phyloP scores from a whole-genome alignment of 2,113 vertebrate species.

The Upupa epops region DNA sequence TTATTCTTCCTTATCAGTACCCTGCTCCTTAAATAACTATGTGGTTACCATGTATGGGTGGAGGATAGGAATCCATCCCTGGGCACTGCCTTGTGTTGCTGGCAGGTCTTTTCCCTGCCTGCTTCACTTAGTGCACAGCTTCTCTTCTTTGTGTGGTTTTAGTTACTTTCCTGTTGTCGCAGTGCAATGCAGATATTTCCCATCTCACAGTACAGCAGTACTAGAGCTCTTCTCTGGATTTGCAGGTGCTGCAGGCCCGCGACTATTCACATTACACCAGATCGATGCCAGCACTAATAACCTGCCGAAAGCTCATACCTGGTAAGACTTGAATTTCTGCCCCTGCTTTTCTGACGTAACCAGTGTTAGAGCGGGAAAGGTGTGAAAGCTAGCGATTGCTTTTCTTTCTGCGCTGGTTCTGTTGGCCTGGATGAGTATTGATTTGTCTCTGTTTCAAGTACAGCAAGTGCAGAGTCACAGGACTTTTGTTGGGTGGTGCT shows the following conservation, averaged over 20 bases:
- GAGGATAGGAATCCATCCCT: neutral
- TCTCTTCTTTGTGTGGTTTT: neutral
- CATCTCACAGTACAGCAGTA: neutral
- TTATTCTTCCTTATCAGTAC: neutral
- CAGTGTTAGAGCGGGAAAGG: neutral
- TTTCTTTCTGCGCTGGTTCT: neutral
- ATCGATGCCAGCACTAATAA: slow-evolving; percentile 96
- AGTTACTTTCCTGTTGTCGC: neutral
- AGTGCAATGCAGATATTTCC: neutral
- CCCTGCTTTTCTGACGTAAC: too few relatives aligned
- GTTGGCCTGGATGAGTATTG: neutral
- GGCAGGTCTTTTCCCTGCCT: neutral
- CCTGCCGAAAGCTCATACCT: slow-evolving; percentile 97
- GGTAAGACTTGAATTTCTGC: slow-evolving; percentile 74
- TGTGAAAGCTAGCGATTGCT: neutral
- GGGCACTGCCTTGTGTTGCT: neutral
- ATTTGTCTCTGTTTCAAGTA: neutral
- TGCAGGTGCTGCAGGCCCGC: slow-evolving; percentile 92
- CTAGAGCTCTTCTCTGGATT: neutral
- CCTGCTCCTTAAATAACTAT: neutral
- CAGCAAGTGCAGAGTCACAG: rapidly evolving
- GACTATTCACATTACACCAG: slow-evolving; percentile 98
- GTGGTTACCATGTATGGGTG: neutral
- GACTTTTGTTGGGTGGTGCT: neutral
- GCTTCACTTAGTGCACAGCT: neutral